Conservation (phyloP, 2,888 invertebrate genomes). For the Pantelozetes paolii region DNA sequence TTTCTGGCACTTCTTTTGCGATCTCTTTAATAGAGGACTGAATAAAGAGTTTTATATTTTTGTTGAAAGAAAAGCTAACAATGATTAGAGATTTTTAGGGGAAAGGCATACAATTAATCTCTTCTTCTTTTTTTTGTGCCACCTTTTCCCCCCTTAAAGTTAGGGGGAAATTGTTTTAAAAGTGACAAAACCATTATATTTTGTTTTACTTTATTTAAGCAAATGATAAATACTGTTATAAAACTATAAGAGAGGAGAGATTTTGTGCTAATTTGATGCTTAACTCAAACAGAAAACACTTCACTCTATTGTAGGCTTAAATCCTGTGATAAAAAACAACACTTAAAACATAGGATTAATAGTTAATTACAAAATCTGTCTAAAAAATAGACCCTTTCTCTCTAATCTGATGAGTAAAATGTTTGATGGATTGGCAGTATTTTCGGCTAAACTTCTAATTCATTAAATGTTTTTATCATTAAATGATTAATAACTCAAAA, state of each 20-base stretch:
- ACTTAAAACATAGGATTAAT: background rate
- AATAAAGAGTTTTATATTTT: too few relatives aligned
- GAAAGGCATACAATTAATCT: background rate
- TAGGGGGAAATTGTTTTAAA: slow-evolving; percentile 1
- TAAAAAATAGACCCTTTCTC: background rate
- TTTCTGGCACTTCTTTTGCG: too few relatives aligned
- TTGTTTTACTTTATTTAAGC: background rate
- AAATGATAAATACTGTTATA: too few relatives aligned
- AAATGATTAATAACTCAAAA: too few relatives aligned
- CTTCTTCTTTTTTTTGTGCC: background rate
- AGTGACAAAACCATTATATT: slow-evolving; percentile 7
- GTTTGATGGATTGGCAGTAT: too few relatives aligned
- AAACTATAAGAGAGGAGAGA: background rate
- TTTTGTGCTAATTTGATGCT: slow-evolving; percentile 5
- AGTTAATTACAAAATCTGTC: background rate
- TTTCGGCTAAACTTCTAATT: too few relatives aligned
- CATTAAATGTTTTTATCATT: too few relatives aligned
- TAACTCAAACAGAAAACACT: background rate
- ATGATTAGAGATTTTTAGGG: too few relatives aligned
- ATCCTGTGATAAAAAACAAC: background rate
- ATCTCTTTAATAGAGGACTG: too few relatives aligned
- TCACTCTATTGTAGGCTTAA: background rate
- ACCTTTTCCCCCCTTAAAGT: too few relatives aligned
- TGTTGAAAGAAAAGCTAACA: slow-evolving; percentile 8
- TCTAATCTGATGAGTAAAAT: too few relatives aligned